These are phyloP conservation scores for Tachuris rubrigastra DNA, from an alignment of 2,113 vertebrate genomes.

Conservation along the genomic window DNA sequence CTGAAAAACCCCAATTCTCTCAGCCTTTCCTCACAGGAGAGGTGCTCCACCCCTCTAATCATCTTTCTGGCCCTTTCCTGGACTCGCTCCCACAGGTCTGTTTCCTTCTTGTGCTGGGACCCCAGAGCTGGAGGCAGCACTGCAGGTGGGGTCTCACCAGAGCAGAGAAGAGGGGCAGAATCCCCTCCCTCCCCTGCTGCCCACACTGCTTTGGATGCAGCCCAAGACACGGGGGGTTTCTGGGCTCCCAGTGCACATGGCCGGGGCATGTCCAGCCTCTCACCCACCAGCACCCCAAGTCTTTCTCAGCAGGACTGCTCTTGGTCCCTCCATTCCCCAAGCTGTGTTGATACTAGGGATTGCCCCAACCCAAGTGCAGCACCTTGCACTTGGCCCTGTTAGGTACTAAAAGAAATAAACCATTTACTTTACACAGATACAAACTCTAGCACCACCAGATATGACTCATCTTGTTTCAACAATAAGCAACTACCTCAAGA, in stretches of 20 bases:
- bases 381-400: neutral
- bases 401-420: neutral
- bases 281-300: neutral
- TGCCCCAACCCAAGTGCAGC: neutral
- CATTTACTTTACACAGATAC: neutral
- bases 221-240: neutral
- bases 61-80: neutral
- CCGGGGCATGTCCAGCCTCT: neutral
- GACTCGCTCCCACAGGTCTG: neutral
- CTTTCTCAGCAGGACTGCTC: neutral
- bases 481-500: neutral
- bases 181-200: neutral
- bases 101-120: neutral
- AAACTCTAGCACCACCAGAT: neutral
- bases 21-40: neutral
- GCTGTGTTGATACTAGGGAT: accelerated
- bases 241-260: neutral
- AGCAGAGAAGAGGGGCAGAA: neutral
- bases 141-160: neutral
- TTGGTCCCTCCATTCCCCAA: neutral
- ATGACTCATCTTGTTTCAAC: neutral
- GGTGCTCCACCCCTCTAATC: neutral
- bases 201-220: neutral
- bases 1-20: accelerated
- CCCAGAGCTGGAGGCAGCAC: neutral